Evolutionary conservation across 2,113 vertebrate genomes (phyloP).

Genomic region (Callipepla californica): DNA sequence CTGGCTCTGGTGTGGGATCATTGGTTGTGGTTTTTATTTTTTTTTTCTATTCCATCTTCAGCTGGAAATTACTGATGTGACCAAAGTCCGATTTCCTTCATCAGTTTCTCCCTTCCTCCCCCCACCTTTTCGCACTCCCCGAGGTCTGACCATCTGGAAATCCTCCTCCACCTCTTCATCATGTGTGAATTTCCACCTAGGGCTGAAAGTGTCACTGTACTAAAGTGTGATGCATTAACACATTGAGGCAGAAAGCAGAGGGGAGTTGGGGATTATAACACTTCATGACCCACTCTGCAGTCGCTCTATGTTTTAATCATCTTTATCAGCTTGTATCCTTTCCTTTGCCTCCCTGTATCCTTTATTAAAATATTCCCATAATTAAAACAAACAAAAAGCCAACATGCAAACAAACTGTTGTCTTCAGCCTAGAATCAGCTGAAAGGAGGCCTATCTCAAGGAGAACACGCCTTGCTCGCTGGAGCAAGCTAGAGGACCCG

Average conservation of each 20-base stretch:
- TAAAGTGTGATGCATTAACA: slow-evolving; percentile 75
- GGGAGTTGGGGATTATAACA: slow-evolving; percentile 76
- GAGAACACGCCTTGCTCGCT: not conserved
- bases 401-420: not conserved
- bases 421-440: not conserved
- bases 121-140: slow-evolving; percentile 63
- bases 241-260: slow-evolving; percentile 75
- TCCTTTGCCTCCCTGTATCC: slow-evolving; percentile 45
- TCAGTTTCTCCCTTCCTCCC: slow-evolving; percentile 36
- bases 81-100: slow-evolving; percentile 64
- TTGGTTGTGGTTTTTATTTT: not conserved
- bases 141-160: slow-evolving; percentile 54
- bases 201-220: slow-evolving; percentile 68
- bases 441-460: slow-evolving; percentile 30
- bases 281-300: slow-evolving; percentile 69
- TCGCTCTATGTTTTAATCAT: slow-evolving; percentile 71
- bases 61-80: slow-evolving; percentile 76
- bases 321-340: slow-evolving; percentile 74
- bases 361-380: slow-evolving; percentile 43
- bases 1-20: slow-evolving; percentile 31
- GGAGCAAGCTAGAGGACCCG: not conserved
- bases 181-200: slow-evolving; percentile 76
- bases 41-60: slow-evolving; percentile 62
- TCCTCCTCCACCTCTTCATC: slow-evolving; percentile 73
- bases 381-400: not conserved